phyloP scores from a whole-genome alignment of 2,888 invertebrate genomes.

The Drosophila parthenogenetica region DNA sequence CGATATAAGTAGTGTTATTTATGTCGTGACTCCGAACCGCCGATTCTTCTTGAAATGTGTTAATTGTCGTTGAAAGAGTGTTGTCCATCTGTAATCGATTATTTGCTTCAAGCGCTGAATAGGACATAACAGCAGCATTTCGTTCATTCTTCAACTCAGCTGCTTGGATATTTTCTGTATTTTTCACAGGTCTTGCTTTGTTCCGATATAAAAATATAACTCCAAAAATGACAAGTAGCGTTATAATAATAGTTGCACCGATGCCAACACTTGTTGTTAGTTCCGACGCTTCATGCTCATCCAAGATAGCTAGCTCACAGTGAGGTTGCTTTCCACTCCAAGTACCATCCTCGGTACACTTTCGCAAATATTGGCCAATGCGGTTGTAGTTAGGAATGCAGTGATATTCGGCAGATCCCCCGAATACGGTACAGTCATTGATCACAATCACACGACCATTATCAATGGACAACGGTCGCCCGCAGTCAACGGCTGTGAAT shows the following conservation, averaged over 20 bases:
- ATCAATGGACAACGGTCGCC: conserved; percentile 91
- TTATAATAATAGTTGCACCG: conserved; percentile 92
- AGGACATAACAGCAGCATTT: conserved; percentile 95
- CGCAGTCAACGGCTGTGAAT: conserved; percentile 92
- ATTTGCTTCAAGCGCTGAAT: conserved; percentile 91
- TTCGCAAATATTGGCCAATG: conserved; percentile 92
- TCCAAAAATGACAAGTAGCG: conserved; percentile 91
- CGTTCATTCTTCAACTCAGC: conserved; percentile 94
- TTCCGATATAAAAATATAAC: conserved; percentile 92
- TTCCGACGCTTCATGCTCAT: conserved; percentile 90
- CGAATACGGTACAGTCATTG: conserved; percentile 93
- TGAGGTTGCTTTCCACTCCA: conserved; percentile 96
- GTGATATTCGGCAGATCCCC: conserved; percentile 94
- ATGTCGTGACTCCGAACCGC: conserved; percentile 25
- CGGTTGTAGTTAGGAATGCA: conserved; percentile 94
- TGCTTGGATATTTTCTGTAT: conserved; percentile 94
- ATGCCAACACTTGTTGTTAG: conserved; percentile 93
- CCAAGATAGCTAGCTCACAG: conserved; percentile 90
- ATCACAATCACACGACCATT: conserved; percentile 94
- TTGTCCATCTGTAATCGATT: conserved; percentile 82
- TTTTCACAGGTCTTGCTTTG: conserved; percentile 94
- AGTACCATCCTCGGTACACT: conserved; percentile 92
- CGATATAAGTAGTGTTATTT: conserved; percentile 35
- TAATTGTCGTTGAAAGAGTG: conserved; percentile 84
- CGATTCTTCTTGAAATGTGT: conserved; percentile 81